Evolutionary conservation across 1,140 invertebrate species (phyloP).

Genomic region (Ctenoplectra terminalis): DNA sequence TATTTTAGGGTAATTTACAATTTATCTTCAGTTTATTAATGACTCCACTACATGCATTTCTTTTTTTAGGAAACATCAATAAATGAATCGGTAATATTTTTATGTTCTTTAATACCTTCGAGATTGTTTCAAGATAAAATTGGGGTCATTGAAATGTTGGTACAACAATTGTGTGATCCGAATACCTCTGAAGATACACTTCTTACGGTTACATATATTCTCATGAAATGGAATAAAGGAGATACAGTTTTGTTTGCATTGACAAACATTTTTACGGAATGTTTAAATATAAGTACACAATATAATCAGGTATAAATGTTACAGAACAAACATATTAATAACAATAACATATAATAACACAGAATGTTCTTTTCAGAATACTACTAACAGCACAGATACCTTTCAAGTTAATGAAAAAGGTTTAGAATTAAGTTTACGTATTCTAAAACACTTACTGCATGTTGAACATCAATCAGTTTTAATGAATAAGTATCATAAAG

Average conservation of each 20-base stretch:
- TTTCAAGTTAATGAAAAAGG: slow-evolving; percentile 21
- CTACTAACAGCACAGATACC: neutral
- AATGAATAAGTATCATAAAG: slow-evolving; percentile 49
- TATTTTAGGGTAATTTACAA: slow-evolving; percentile 24
- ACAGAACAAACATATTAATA: neutral
- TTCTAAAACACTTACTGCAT: slow-evolving; percentile 52
- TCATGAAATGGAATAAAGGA: slow-evolving; percentile 62
- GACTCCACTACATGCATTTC: neutral
- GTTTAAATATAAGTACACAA: neutral
- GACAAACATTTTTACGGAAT: slow-evolving; percentile 25
- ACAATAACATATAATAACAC: neutral
- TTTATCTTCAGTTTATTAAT: neutral
- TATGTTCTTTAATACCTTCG: slow-evolving; percentile 64
- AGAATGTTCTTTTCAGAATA: slow-evolving; percentile 4
- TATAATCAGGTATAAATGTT: slow-evolving; percentile 3
- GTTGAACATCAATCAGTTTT: slow-evolving; percentile 51
- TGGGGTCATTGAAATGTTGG: slow-evolving; percentile 19
- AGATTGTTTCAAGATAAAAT: slow-evolving; percentile 12
- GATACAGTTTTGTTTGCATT: slow-evolving; percentile 51
- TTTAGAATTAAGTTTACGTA: slow-evolving; percentile 44
- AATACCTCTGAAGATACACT: slow-evolving; percentile 43
- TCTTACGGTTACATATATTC: slow-evolving; percentile 53
- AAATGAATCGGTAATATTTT: slow-evolving; percentile 58
- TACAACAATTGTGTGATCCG: slow-evolving; percentile 41
- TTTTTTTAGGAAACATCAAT: slow-evolving; percentile 51